phyloP scores from a whole-genome alignment of 2,888 invertebrate species.

The Leptinotarsa juncta region DNA sequence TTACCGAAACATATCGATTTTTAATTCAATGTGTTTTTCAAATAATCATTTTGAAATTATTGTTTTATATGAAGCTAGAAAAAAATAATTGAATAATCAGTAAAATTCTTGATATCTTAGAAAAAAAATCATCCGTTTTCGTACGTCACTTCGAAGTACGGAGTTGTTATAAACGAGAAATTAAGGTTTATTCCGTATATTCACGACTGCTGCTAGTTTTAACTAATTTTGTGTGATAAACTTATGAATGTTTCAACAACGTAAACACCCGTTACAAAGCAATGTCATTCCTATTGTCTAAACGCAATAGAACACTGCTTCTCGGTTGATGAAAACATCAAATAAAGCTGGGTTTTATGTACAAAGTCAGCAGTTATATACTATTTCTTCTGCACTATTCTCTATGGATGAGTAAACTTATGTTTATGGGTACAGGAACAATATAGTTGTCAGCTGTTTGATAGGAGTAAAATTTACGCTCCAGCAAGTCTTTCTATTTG shows the following conservation, averaged over 20 bases:
- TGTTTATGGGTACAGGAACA: background rate
- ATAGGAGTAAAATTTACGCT: background rate
- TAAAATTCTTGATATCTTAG: too few species aligned
- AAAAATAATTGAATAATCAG: too few species aligned
- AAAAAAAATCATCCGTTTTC: background rate
- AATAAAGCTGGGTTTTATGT: constrained; percentile 1
- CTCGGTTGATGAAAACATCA: background rate
- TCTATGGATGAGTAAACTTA: background rate
- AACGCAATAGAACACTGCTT: background rate
- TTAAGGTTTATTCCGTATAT: background rate
- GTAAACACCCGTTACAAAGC: constrained; percentile 19
- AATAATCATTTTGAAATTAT: too few species aligned
- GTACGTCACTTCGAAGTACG: background rate
- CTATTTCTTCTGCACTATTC: constrained; percentile 1
- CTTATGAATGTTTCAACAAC: constrained; percentile 23
- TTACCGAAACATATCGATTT: too few species aligned
- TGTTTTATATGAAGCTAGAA: too few species aligned
- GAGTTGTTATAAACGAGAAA: background rate
- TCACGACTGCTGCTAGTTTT: constrained; percentile 6
- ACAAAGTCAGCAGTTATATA: background rate
- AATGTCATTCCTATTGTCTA: background rate
- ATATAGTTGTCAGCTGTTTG: background rate
- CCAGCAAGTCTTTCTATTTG: background rate
- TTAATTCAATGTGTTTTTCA: too few species aligned
- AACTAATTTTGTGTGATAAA: constrained; percentile 23